A percentile compares a stretch with the other conserved stretches of the same genome.
Conservation (phyloP, 2,113 vertebrate genomes). For the Indri indri region DNA sequence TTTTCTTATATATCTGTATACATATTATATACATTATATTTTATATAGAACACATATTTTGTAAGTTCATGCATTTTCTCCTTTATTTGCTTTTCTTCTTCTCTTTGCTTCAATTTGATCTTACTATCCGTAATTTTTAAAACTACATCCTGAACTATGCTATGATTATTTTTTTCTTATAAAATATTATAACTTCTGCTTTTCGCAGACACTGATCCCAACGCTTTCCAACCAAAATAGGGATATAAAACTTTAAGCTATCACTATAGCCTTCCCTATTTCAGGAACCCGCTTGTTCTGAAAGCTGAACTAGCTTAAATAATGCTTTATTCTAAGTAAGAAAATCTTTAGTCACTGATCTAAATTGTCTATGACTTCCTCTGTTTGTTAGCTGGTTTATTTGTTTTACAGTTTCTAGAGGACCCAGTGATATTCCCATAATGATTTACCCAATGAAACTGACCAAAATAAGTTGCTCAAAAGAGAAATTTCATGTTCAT, state of each 20-base stretch:
- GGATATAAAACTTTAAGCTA: neutral
- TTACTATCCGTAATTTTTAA: neutral
- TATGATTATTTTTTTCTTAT: neutral
- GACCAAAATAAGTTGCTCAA: neutral
- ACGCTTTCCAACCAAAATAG: neutral
- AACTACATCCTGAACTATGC: neutral
- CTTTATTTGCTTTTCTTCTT: neutral
- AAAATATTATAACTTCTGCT: neutral
- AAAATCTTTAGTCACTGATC: neutral
- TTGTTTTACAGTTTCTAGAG: neutral
- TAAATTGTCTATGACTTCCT: neutral
- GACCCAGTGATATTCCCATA: neutral
- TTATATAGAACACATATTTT: neutral
- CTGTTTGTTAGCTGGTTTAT: neutral
- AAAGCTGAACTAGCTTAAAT: neutral
- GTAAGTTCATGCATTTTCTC: neutral
- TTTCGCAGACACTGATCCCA: neutral
- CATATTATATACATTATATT: neutral
- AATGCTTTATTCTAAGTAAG: neutral
- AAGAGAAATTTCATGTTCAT: neutral
- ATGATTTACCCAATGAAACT: neutral
- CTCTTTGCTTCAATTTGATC: neutral
- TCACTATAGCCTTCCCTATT: neutral
- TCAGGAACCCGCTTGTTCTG: neutral
- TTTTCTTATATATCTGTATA: neutral